These are phyloP conservation scores for Bombus fervidus DNA, from an alignment of 1,140 invertebrate genomes.

Conservation along the genomic window DNA sequence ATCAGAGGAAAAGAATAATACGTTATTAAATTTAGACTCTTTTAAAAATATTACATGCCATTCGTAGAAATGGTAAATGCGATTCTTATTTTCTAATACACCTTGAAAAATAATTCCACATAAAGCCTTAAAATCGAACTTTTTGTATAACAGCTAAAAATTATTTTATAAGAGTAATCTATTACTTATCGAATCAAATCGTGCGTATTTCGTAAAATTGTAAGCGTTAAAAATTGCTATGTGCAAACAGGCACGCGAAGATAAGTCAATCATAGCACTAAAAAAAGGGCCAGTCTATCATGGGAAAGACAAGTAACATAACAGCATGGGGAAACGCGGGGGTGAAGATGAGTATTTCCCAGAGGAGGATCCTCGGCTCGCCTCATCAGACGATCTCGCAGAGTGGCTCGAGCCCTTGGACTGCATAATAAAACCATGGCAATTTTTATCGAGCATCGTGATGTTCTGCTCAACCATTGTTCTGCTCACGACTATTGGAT, in stretches of 20 bases:
- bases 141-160: background rate
- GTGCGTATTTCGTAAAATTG: background rate
- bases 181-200: background rate
- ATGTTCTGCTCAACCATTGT: slow-evolving; percentile 48
- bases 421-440: slow-evolving; percentile 74
- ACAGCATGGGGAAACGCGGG: slow-evolving; percentile 22
- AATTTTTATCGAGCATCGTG: slow-evolving; percentile 65
- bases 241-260: background rate
- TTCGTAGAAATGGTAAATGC: background rate
- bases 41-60: background rate
- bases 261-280: background rate
- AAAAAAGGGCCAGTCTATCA: slow-evolving; percentile 31
- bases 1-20: background rate
- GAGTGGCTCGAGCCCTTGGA: slow-evolving; percentile 58
- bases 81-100: too few species aligned
- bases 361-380: slow-evolving; percentile 67
- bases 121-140: background rate
- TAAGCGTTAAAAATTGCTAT: too few species aligned
- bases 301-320: slow-evolving; percentile 30
- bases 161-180: background rate
- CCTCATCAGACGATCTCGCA: slow-evolving; percentile 69
- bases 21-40: background rate
- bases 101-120: background rate
- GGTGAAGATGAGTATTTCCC: slow-evolving; percentile 73
- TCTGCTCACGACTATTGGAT: slow-evolving; percentile 48